Base-by-base conservation (phyloP, 2,888 invertebrate species). In the Dione vanillae region DNA sequence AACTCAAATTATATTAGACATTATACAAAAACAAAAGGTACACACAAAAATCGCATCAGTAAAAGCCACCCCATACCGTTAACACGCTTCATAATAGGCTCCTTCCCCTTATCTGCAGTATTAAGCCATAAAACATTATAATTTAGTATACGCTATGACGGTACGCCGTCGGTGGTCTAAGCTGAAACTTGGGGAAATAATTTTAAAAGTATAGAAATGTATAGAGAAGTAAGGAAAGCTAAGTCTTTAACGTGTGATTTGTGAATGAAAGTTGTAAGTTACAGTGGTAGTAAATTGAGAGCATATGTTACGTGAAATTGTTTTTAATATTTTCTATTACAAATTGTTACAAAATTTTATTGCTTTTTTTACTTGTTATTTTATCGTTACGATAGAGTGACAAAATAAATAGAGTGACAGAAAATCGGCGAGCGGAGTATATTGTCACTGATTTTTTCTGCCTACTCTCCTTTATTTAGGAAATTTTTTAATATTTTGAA, bases 41-140 rank as follows among this genome's bases (percentile, higher is more conserved):
- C 27, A 67, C 67, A 67, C 65, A 58, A 69, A 69, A 71, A 69
- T 69, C 67, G 70, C 74, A 76, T 74, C 74, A 69, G 69, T 69
- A 78, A 74, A 70, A 64, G 69, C 73, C 72, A 71, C 79, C 79
- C 83, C 67, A 78, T 72, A 83, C 86, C 83, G 87, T 87, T 88
- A 89, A 89, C 90, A 85, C 86, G 84, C 88, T 90, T 91, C 90
- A 91, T 91, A 92, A 92, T 90, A 91, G 89, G 89, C 89, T 88
- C 86, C 91, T 90, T 89, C 86, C 86, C 89, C 92, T 93, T 92
- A 93, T 93, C 92, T 93, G 85, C 89, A 85, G 91, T 92, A 93
- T 93, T 92, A 93, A 92, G 90, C 92, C 92, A 92, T 93, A 92
- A 93, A 93, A 91, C 92, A 93, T 92, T 90, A 90, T 92, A 92